Conservation (phyloP, 2,888 invertebrate genomes). For the Macrosoma leucophasiata region DNA sequence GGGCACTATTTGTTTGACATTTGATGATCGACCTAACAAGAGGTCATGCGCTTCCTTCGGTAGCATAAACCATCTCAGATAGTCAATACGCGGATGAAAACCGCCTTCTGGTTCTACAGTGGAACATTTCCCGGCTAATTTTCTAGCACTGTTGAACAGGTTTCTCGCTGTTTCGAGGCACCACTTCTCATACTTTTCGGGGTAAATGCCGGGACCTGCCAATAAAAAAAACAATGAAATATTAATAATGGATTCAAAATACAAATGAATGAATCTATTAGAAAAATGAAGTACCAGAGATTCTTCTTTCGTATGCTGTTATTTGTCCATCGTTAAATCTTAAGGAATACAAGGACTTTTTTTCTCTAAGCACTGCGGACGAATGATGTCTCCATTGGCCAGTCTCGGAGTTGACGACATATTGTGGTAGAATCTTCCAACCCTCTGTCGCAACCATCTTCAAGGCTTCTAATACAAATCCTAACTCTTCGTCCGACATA, state of each 20-base stretch:
- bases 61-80: conserved; percentile 91
- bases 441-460: conserved; percentile 92
- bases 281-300: conserved; percentile 64
- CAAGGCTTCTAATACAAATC: conserved; percentile 88
- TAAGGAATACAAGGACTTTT: conserved; percentile 87
- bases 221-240: conserved; percentile 16
- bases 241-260: not conserved
- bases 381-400: conserved; percentile 93
- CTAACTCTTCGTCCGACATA: conserved; percentile 85
- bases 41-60: conserved; percentile 90
- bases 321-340: conserved; percentile 85
- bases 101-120: conserved; percentile 83
- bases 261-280: not conserved
- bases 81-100: conserved; percentile 81
- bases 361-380: conserved; percentile 85
- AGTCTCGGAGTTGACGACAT: conserved; percentile 89
- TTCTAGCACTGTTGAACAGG: conserved; percentile 84
- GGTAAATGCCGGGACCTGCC: conserved; percentile 81
- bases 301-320: conserved; percentile 81
- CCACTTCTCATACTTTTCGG: conserved; percentile 84
- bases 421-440: conserved; percentile 92
- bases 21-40: conserved; percentile 82
- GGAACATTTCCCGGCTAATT: conserved; percentile 83
- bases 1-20: conserved; percentile 85
- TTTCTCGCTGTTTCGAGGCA: conserved; percentile 87